Percentiles rank a stretch among this genome's conserved stretches.
Evolutionary conservation across 2,797 vertebrate species (phyloP).

Genomic region (Sarcoramphus papa): DNA sequence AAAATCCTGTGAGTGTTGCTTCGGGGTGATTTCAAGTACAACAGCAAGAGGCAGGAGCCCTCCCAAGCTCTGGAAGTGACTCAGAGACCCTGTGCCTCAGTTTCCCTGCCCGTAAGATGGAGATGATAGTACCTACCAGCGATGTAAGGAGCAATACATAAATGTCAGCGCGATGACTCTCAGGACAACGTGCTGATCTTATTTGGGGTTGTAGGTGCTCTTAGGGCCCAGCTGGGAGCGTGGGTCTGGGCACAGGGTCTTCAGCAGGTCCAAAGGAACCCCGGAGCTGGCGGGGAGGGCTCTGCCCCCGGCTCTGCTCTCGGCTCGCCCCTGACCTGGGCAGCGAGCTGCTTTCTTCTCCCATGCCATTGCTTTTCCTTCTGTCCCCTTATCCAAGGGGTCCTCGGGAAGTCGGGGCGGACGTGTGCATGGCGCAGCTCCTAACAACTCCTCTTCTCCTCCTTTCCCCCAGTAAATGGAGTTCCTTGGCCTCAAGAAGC

Average conservation of each 20-base stretch:
- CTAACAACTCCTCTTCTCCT: background rate
- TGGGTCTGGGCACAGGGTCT: background rate
- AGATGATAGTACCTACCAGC: background rate
- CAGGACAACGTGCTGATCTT: accelerated
- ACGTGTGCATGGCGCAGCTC: accelerated
- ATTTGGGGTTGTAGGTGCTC: background rate
- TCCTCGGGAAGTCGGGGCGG: accelerated
- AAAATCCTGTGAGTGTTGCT: accelerated
- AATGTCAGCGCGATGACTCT: background rate
- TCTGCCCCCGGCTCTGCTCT: background rate
- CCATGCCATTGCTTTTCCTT: accelerated
- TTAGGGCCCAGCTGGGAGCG: background rate
- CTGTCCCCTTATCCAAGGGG: background rate
- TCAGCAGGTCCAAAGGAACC: background rate
- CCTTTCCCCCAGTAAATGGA: conserved; percentile 80
- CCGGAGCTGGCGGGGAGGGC: background rate
- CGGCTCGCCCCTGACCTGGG: accelerated
- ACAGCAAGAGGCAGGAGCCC: background rate
- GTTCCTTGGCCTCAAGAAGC: conserved; percentile 90
- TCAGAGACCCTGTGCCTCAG: background rate
- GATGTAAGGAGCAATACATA: background rate
- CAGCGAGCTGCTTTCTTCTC: background rate
- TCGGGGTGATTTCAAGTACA: background rate
- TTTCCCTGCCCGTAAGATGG: background rate
- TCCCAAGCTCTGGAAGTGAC: background rate